Evolutionary conservation across 2,113 vertebrate genomes (phyloP), one percentile per base, ranked within the genome.

Genomic region (Cavia aperea): DNA sequence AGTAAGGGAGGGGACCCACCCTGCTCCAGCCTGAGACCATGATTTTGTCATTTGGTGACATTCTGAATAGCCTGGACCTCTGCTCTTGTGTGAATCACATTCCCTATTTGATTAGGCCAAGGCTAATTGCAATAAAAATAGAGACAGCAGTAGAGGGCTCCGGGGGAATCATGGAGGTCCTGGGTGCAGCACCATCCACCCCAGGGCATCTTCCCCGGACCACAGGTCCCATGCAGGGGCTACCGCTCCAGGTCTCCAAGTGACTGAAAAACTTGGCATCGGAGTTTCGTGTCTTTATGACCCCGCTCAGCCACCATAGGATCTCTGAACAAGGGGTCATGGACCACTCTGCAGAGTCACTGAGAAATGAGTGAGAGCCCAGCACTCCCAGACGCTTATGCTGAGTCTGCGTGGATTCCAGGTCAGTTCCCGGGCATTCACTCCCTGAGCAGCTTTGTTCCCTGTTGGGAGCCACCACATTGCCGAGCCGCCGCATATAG

Each of bases 121-220:
- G 29, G 60, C 75, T 62, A 4, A 70, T 8, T 12, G 1, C 4
- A 49, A 92, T 73, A 19, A 54, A n/a, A 26, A 75, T 6, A 81
- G 15, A 12, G 0, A 46, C 23, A 70, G 8, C 58, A 15, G 43
- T 4, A 8, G 73, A 31, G 23, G 26, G 1, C 81, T 1, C 0
- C 0, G 0, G 4, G 56, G 14, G 14, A 21, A 54, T 26, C 12
- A 19, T 33, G 39, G 4, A 49, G 36, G 10, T 2, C 1, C 12
- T 7, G 1, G 14, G 1, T 0, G 12, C 21, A 24, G 13, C 5
- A 9, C 18, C 3, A 8, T 7, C 60, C 4, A 4, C 5, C 0
- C 2, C 12, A 26, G 4, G 2, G 33, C 0, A 24, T 23, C 54
- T 43, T 60, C 70, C 33, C 62, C 4, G 1, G 1, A 18, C 7